Evolutionary conservation across 2,888 invertebrate genomes (phyloP).

Genomic region (Encarsia formosa): DNA sequence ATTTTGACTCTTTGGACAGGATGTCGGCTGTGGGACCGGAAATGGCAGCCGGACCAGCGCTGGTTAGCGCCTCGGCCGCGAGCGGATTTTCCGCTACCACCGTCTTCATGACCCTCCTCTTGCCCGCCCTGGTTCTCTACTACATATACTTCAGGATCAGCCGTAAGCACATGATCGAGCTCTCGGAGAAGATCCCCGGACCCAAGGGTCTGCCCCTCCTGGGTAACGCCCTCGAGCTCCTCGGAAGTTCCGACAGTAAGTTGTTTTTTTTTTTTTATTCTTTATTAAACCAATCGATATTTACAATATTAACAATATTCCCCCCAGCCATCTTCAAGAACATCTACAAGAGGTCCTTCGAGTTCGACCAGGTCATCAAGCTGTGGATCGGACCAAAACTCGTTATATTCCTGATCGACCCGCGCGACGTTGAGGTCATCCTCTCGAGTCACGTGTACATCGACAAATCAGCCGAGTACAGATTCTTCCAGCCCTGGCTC

Average conservation of each 20-base stretch:
- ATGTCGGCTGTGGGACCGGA: constrained; percentile 48
- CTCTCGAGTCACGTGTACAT: constrained; percentile 76
- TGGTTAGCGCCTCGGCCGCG: constrained; percentile 47
- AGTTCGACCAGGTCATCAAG: constrained; percentile 61
- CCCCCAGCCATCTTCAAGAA: constrained; percentile 66
- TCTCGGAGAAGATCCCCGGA: constrained; percentile 70
- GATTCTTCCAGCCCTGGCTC: constrained; percentile 79
- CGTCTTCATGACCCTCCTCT: constrained; percentile 68
- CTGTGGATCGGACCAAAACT: constrained; percentile 77
- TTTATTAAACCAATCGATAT: background rate
- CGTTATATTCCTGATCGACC: constrained; percentile 69
- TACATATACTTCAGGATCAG: constrained; percentile 74
- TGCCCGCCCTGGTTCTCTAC: constrained; percentile 68
- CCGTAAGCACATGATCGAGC: constrained; percentile 65
- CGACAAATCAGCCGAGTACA: constrained; percentile 75
- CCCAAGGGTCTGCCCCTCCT: constrained; percentile 68
- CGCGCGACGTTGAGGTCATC: constrained; percentile 73
- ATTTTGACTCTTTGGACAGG: too few species aligned
- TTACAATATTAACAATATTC: background rate
- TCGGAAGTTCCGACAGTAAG: constrained; percentile 70
- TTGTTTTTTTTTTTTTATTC: constrained; percentile 16
- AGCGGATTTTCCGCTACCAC: constrained; percentile 61
- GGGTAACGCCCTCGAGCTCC: constrained; percentile 71
- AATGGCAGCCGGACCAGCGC: constrained; percentile 42
- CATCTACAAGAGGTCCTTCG: constrained; percentile 55